Conservation (phyloP, 2,888 invertebrate genomes). For the Liposcelis brunnea region DNA sequence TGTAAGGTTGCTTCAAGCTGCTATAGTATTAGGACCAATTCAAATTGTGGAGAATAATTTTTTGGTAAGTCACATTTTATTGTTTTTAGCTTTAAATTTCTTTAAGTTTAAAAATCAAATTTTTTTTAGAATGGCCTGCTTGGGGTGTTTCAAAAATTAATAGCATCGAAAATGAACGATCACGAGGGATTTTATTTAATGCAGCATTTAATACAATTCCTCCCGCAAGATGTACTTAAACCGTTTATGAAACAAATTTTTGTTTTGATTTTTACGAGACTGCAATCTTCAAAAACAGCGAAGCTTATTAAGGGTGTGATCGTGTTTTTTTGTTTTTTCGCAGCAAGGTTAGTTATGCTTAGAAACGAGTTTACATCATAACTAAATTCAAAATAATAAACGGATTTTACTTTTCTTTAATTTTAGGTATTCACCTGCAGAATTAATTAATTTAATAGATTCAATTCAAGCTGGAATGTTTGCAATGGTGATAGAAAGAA, state of each 20-base stretch:
- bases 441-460: slow-evolving; percentile 3
- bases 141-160: slow-evolving; percentile 91
- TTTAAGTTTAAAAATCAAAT: too few species aligned
- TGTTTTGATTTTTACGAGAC: slow-evolving; percentile 77
- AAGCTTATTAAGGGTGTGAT: slow-evolving; percentile 84
- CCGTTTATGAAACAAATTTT: slow-evolving; percentile 76
- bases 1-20: slow-evolving; percentile 79
- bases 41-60: slow-evolving; percentile 52
- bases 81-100: neutral
- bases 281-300: slow-evolving; percentile 85
- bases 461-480: slow-evolving; percentile 52
- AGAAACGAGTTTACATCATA: too few species aligned
- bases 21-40: slow-evolving; percentile 50
- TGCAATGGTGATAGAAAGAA: slow-evolving; percentile 83
- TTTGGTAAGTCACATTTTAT: slow-evolving; percentile 33
- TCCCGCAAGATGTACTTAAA: slow-evolving; percentile 48
- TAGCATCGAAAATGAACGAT: slow-evolving; percentile 87
- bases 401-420: neutral
- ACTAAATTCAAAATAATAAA: too few species aligned
- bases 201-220: slow-evolving; percentile 65
- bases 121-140: slow-evolving; percentile 54
- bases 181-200: slow-evolving; percentile 91
- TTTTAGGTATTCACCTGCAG: neutral
- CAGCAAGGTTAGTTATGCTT: slow-evolving; percentile 46
- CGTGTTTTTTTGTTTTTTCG: slow-evolving; percentile 78